phyloP scores from a whole-genome alignment of 2,113 vertebrate species.

The Rhinichthys klamathensis region DNA sequence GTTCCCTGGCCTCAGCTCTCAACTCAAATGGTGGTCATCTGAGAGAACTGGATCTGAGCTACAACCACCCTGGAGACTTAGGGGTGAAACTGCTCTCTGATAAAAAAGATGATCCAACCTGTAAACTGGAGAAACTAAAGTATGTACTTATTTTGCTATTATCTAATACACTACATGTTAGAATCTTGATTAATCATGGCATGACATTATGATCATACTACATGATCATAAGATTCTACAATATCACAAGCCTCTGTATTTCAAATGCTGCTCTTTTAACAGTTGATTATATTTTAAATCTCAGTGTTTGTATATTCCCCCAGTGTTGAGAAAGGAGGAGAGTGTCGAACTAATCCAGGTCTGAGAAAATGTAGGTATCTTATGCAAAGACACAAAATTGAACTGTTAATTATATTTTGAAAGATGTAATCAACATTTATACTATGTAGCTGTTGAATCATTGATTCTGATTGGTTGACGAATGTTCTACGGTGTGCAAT shows the following conservation, averaged over 20 bases:
- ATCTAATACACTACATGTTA: neutral
- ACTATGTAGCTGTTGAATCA: too few relatives aligned
- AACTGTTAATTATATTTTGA: neutral
- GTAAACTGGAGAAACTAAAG: conserved; percentile 2
- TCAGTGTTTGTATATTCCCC: neutral
- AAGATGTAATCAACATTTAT: neutral
- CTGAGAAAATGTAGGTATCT: conserved; percentile 34
- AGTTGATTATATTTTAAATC: neutral
- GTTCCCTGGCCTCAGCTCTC: neutral
- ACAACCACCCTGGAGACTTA: neutral
- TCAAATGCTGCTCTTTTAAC: neutral
- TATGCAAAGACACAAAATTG: too few relatives aligned
- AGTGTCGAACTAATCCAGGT: conserved; percentile 27
- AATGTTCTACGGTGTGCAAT: too few relatives aligned
- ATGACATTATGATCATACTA: neutral
- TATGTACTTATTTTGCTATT: neutral
- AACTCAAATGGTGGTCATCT: neutral
- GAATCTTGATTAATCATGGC: neutral
- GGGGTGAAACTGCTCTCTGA: neutral
- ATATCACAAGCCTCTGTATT: neutral
- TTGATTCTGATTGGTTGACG: too few relatives aligned
- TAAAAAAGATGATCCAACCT: neutral
- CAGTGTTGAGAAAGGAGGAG: conserved; percentile 26
- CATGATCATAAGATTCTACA: neutral
- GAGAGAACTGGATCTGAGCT: conserved; percentile 36